Conservation (phyloP, 2,797 vertebrate species). For the Morelia viridis region DNA sequence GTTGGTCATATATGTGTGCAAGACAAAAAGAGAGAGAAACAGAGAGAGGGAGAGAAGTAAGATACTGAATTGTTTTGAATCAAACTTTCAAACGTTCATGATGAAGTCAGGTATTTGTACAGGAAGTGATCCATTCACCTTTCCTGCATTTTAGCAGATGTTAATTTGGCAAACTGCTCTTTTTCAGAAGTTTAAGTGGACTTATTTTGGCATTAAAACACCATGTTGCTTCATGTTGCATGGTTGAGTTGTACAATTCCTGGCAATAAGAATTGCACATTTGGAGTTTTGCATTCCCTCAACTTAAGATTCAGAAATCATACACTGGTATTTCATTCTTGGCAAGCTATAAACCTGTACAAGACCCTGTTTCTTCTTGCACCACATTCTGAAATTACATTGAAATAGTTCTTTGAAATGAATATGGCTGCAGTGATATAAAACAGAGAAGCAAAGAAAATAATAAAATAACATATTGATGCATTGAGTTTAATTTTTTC, state of each 20-base stretch:
- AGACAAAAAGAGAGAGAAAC: constrained; percentile 8
- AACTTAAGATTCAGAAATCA: constrained; percentile 43
- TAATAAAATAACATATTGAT: constrained; percentile 30
- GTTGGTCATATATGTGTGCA: not conserved
- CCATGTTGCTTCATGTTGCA: constrained; percentile 61
- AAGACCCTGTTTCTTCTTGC: constrained; percentile 30
- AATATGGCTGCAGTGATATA: constrained; percentile 9
- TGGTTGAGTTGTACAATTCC: constrained; percentile 53
- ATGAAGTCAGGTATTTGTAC: constrained; percentile 66
- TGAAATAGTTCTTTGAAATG: constrained; percentile 22
- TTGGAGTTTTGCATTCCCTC: constrained; percentile 30
- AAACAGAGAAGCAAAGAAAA: constrained; percentile 15
- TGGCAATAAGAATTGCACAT: constrained; percentile 51
- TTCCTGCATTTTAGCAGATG: constrained; percentile 50
- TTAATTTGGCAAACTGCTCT: constrained; percentile 51
- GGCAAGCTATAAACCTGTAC: constrained; percentile 17
- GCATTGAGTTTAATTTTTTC: constrained; percentile 39
- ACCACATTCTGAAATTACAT: constrained; percentile 22
- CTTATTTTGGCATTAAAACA: constrained; percentile 59
- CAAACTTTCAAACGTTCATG: constrained; percentile 50
- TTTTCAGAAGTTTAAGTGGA: constrained; percentile 62
- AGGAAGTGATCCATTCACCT: constrained; percentile 61
- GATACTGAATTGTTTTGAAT: constrained; percentile 28
- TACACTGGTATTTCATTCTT: constrained; percentile 46
- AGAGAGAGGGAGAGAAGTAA: constrained; percentile 30